phyloP scores from a whole-genome alignment of 2,888 invertebrate genomes.

The Lobophora halterata region DNA sequence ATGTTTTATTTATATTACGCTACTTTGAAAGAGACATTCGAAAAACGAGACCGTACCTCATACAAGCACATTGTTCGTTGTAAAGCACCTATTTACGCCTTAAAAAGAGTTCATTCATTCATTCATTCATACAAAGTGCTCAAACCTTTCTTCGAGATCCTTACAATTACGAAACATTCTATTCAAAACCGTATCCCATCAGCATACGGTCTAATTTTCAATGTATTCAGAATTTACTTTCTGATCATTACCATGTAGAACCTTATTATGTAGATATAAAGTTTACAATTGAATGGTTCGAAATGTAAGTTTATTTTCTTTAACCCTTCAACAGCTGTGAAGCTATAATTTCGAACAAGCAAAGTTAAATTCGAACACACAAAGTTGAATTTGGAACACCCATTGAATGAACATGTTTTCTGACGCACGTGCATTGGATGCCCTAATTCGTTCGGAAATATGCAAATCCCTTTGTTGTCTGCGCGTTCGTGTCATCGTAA shows the following conservation, averaged over 20 bases:
- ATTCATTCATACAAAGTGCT: too few relatives aligned
- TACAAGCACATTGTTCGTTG: background rate
- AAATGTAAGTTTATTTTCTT: background rate
- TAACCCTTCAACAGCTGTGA: background rate
- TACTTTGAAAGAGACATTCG: conserved; percentile 14
- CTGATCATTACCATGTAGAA: too few relatives aligned
- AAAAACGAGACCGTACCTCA: conserved; percentile 11
- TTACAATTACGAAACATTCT: background rate
- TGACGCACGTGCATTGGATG: conserved; percentile 30
- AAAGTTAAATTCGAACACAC: conserved; percentile 16
- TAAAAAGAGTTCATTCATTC: conserved; percentile 17
- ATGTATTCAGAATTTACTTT: too few relatives aligned
- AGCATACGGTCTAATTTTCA: background rate
- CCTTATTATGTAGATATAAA: too few relatives aligned
- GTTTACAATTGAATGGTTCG: too few relatives aligned
- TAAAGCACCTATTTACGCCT: conserved; percentile 13
- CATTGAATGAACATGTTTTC: too few relatives aligned
- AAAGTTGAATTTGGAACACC: conserved; percentile 22
- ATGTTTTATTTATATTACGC: conserved; percentile 2
- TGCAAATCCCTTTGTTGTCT: conserved; percentile 77
- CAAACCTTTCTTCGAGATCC: conserved; percentile 13
- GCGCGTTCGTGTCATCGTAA: conserved; percentile 56
- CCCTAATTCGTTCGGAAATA: conserved; percentile 58
- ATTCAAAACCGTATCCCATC: conserved; percentile 1
- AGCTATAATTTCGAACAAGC: conserved; percentile 11